phyloP scores from a whole-genome alignment of 1,140 invertebrate species.

The Caerostris darwini region DNA sequence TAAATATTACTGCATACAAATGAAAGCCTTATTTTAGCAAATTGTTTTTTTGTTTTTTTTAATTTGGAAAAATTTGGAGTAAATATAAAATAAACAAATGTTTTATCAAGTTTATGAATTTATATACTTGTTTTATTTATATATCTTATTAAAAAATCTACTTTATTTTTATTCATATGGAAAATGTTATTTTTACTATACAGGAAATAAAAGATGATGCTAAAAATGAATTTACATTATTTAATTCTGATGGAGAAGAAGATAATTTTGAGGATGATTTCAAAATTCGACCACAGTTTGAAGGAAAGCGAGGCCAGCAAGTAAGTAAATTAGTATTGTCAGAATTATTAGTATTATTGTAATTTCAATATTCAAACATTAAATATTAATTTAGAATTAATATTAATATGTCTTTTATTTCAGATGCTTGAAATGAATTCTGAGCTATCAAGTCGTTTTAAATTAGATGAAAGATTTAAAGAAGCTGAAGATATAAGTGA shows the following conservation, averaged over 20 bases:
- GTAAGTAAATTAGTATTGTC: background rate
- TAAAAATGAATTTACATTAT: conserved; percentile 53
- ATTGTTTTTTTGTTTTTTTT: no score
- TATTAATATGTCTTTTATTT: background rate
- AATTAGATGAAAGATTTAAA: conserved; percentile 71
- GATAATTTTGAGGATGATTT: conserved; percentile 41
- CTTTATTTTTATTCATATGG: background rate
- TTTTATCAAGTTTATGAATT: no score
- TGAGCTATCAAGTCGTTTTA: conserved; percentile 48
- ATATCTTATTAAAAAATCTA: background rate
- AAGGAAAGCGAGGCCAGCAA: conserved; percentile 26
- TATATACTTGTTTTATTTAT: no score
- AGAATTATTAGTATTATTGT: background rate
- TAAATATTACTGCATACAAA: no score
- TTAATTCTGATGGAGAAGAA: conserved; percentile 68
- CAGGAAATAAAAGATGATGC: background rate
- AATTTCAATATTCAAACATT: no score
- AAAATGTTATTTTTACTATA: background rate
- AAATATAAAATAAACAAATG: no score
- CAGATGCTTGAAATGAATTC: conserved; percentile 62
- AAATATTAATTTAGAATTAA: no score
- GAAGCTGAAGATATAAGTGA: conserved; percentile 43
- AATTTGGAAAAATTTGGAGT: no score
- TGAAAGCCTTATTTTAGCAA: no score
- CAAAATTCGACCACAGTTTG: conserved; percentile 70